A percentile compares a stretch with the other conserved stretches of the same genome.
Evolutionary conservation across 2,797 vertebrate species (phyloP).

Genomic region (Sebastolobus altivelis): DNA sequence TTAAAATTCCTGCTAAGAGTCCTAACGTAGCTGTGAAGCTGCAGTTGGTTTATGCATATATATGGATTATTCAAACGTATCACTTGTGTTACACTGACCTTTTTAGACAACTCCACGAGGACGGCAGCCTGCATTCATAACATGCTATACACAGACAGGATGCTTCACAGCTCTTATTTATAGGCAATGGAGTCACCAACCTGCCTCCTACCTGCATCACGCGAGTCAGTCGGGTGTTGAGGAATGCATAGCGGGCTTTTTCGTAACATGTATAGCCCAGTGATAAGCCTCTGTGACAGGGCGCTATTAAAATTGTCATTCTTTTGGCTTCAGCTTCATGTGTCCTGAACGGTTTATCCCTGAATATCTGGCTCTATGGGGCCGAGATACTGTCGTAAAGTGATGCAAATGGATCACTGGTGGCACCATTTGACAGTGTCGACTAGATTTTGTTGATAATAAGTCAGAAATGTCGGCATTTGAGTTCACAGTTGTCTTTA

Average conservation of each 20-base stretch:
- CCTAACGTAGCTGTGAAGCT: slow-evolving; percentile 24
- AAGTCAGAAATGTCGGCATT: background rate
- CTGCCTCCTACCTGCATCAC: slow-evolving; percentile 58
- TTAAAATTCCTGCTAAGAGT: slow-evolving; percentile 11
- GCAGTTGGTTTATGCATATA: background rate
- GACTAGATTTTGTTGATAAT: background rate
- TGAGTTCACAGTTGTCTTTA: background rate
- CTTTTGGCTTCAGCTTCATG: slow-evolving; percentile 21
- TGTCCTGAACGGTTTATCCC: slow-evolving; percentile 12
- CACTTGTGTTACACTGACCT: slow-evolving; percentile 51
- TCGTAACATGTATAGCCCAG: slow-evolving; percentile 28
- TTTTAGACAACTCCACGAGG: slow-evolving; percentile 46
- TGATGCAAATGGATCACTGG: background rate
- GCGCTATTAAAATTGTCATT: slow-evolving; percentile 34
- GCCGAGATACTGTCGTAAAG: background rate
- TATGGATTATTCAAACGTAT: slow-evolving; percentile 16
- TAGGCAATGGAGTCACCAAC: slow-evolving; percentile 46
- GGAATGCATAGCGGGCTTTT: slow-evolving; percentile 37
- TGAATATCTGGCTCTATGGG: background rate
- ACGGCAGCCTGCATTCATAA: slow-evolving; percentile 32
- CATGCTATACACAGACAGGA: slow-evolving; percentile 32
- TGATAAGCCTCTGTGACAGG: slow-evolving; percentile 47
- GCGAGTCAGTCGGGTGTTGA: slow-evolving; percentile 10
- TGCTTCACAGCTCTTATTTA: slow-evolving; percentile 60
- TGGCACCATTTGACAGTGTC: background rate